These are phyloP conservation scores for Leucosticte australis DNA, from an alignment of 2,113 vertebrate genomes.

Conservation along the genomic window DNA sequence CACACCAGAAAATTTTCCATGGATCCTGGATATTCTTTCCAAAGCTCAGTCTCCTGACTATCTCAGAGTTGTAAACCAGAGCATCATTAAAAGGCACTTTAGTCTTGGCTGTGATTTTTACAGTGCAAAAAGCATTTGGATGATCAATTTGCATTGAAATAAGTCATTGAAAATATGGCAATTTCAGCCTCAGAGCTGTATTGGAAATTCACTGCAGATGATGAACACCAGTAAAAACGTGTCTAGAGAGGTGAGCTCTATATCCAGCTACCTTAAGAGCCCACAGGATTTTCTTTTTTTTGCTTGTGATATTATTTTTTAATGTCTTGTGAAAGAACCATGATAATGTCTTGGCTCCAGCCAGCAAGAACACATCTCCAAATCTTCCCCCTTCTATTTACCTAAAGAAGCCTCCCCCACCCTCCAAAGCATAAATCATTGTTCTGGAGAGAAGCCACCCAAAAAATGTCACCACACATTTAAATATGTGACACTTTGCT, in stretches of 20 bases:
- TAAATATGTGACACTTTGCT: neutral
- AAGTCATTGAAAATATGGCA: constrained; percentile 1
- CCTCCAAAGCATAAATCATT: neutral
- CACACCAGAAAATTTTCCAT: neutral
- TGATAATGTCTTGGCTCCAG: neutral
- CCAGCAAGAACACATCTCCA: neutral
- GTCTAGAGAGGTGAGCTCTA: neutral
- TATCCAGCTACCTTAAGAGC: neutral
- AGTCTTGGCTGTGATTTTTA: constrained; percentile 37
- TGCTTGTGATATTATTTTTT: neutral
- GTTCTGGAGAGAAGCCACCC: neutral
- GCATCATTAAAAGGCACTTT: constrained; percentile 33
- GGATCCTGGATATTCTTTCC: neutral
- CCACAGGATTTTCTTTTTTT: neutral
- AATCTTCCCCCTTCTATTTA: neutral
- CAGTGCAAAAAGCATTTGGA: neutral
- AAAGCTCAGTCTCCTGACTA: neutral
- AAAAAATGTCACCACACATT: neutral
- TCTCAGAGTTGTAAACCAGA: constrained; percentile 22
- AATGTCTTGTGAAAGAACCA: neutral
- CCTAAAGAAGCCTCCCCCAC: neutral
- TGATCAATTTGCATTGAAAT: constrained; percentile 35
- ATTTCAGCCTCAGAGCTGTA: neutral
- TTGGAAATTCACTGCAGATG: neutral
- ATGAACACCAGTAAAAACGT: neutral